Base-by-base conservation (phyloP, 2,113 vertebrate genomes). In the Phaethornis superciliosus region DNA sequence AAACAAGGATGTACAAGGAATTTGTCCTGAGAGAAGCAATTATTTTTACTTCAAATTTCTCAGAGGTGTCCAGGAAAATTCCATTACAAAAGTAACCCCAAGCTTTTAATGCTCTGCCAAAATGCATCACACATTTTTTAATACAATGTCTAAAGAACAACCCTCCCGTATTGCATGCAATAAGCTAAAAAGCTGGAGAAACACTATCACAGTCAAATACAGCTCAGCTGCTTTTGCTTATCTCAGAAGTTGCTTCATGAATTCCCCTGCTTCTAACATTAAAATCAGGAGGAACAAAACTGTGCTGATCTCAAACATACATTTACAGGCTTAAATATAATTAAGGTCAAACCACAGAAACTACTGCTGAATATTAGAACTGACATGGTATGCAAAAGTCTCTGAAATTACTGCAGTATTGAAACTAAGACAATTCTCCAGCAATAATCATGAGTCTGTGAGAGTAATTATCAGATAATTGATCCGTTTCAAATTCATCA, bases 401-500 rank as follows among this genome's bases (percentile, higher is more conserved):
- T 85, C 81, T 77, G 51, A 89, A 89, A 83, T 80, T 28, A 7
- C 23, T 3, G 32, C 49, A 85, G 30, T 69, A 87, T 17, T 84
- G 93, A 92, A 95, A 78, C 52, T n/a, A 71, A 81, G 64, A 92
- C 44, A 59, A 87, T 90, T 58, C 22, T 85, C 90, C 65, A 75
- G 83, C 71, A 93, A 75, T 72, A 91, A 95, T 74, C 33, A 74
- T 77, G 75, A 93, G 56, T 64, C 75, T 80, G n/a, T 78, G 72
- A 86, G 32, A 56, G 56, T 32, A 76, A 97, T 96, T 95, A 97
- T 91, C 95, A 96, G 94, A 88, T 92, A 97, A 96, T 70, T 95
- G 93, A 97, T 93, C 75, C 37, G 89, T 90, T 96, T 97, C 94
- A 96, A 95, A 95, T 88, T 96, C 93, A 95, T 95, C 95, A 96